phyloP scores from a whole-genome alignment of 1,140 invertebrate genomes.

The Dreissena polymorpha region DNA sequence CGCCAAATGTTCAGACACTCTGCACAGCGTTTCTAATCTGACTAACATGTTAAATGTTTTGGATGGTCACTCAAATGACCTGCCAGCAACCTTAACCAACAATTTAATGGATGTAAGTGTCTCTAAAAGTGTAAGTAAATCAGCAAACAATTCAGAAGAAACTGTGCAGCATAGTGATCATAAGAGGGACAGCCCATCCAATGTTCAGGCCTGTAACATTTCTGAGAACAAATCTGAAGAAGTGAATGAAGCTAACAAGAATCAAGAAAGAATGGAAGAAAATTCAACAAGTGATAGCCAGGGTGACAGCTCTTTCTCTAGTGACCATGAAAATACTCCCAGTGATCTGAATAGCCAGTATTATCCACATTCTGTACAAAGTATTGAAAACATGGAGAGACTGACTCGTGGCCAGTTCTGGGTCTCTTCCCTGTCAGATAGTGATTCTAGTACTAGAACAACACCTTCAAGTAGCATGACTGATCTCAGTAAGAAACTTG shows the following conservation, averaged over 20 bases:
- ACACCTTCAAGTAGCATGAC: conserved; percentile 34
- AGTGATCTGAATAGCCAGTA: not conserved
- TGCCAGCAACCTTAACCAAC: too few relatives aligned
- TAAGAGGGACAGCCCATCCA: not conserved
- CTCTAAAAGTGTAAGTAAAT: not conserved
- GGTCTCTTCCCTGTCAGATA: conserved; percentile 33
- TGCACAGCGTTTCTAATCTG: conserved; percentile 39
- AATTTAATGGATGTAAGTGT: too few relatives aligned
- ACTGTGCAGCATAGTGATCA: not conserved
- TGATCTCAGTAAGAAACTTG: not conserved
- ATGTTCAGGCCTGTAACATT: not conserved
- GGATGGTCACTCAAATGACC: conserved; percentile 11
- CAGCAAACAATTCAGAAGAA: not conserved
- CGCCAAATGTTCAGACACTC: conserved; percentile 38
- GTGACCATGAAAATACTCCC: not conserved
- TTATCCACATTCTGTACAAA: conserved; percentile 14
- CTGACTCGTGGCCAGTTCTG: conserved; percentile 7
- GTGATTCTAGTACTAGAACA: conserved; percentile 26
- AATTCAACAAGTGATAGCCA: not conserved
- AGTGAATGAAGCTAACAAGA: not conserved
- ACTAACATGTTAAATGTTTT: conserved; percentile 49
- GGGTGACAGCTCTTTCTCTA: conserved; percentile 10
- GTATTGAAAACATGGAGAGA: conserved; percentile 38
- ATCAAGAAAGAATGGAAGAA: not conserved
- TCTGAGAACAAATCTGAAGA: not conserved